phyloP scores from a whole-genome alignment of 2,888 invertebrate species.

The Leptopilina drosophilae region DNA sequence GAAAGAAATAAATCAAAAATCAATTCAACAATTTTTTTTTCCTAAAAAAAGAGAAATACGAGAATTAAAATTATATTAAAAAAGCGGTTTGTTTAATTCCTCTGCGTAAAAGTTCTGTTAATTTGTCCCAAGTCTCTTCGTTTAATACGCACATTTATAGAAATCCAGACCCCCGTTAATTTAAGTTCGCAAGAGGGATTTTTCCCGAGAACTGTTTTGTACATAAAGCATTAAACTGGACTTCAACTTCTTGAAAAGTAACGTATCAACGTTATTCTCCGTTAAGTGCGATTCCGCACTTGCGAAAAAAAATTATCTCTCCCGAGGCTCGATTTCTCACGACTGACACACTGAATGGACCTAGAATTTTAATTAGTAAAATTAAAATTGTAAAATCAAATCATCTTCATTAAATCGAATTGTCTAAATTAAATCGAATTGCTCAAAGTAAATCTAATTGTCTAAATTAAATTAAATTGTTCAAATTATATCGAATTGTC shows the following conservation, averaged over 20 bases:
- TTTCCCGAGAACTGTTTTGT: conserved; percentile 14
- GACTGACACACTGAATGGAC: not conserved
- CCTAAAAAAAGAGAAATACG: not conserved
- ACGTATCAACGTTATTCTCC: conserved; percentile 32
- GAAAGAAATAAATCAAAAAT: not conserved
- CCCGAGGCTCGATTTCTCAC: conserved; percentile 10
- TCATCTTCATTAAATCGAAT: too few relatives aligned
- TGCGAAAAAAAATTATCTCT: not conserved
- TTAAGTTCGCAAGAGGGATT: not conserved
- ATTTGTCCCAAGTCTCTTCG: not conserved
- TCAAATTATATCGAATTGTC: too few relatives aligned
- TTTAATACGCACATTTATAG: not conserved
- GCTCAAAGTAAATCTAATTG: too few relatives aligned
- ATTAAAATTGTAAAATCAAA: too few relatives aligned
- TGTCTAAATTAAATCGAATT: too few relatives aligned
- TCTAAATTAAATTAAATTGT: too few relatives aligned
- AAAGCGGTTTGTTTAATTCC: not conserved
- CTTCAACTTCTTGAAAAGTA: conserved; percentile 33
- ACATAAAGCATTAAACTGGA: conserved; percentile 15
- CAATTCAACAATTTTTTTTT: not conserved
- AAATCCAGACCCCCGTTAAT: conserved; percentile 12
- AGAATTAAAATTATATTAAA: not conserved
- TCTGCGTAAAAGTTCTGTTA: not conserved
- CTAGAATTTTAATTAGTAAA: conserved; percentile 21
- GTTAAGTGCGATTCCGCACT: conserved; percentile 33